phyloP scores from a whole-genome alignment of 2,113 vertebrate genomes.

The Chinchilla lanigera region DNA sequence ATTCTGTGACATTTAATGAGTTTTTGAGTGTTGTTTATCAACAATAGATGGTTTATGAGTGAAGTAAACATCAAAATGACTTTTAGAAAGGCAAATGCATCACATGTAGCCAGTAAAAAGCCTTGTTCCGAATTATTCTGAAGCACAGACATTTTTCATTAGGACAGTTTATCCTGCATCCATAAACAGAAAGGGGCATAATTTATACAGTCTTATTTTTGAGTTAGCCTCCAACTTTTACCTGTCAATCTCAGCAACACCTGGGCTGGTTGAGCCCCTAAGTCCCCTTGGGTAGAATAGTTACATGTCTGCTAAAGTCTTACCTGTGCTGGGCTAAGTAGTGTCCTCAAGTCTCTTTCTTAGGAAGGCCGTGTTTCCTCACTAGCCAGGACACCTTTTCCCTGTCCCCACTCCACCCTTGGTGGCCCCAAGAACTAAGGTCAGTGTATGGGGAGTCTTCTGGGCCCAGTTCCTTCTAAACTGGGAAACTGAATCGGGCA shows the following conservation, averaged over 20 bases:
- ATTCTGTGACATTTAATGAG: not conserved
- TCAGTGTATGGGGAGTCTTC: not conserved
- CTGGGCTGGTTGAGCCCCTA: not conserved
- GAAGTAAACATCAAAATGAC: slow-evolving; percentile 67
- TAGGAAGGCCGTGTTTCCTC: not conserved
- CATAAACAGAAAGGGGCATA: slow-evolving; percentile 70
- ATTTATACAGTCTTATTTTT: slow-evolving; percentile 25
- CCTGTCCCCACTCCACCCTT: not conserved
- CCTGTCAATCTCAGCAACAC: not conserved
- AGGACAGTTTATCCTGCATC: slow-evolving; percentile 65
- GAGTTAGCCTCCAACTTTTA: not conserved
- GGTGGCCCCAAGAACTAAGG: not conserved
- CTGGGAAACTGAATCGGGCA: not conserved
- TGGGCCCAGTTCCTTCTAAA: not conserved
- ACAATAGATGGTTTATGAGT: slow-evolving; percentile 51
- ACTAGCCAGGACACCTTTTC: not conserved
- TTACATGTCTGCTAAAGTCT: not conserved
- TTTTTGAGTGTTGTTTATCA: slow-evolving; percentile 62
- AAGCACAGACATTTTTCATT: slow-evolving; percentile 70
- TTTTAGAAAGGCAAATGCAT: slow-evolving; percentile 62
- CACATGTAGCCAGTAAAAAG: slow-evolving; percentile 64
- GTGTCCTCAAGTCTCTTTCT: not conserved
- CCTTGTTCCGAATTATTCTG: slow-evolving; percentile 37
- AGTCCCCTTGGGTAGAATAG: not conserved
- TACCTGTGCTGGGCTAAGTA: no score